Base-by-base conservation (phyloP, 1,140 invertebrate species). In the Lordiphosa collinella region DNA sequence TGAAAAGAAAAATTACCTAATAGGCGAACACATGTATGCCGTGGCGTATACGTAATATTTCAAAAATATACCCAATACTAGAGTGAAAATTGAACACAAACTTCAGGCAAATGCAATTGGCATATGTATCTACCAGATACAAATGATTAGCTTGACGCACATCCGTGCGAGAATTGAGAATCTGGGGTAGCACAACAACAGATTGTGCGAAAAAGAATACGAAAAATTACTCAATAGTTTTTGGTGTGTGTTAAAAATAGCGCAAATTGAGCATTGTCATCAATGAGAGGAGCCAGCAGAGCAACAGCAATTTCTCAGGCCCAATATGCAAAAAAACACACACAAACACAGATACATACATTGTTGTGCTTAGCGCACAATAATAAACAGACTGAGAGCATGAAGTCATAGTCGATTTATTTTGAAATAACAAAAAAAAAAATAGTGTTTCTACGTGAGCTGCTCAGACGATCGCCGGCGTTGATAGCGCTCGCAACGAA, bases 381-480 rank as follows among this genome's bases (percentile, higher is more conserved):
- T 71, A 80, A 80, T 82, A 80, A 82, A 71, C 76, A 75, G 61
- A 31, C 29, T 48, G 38, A 38, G 52, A 43, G 60, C 47, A 82
- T 82, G 78, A 82, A 84, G 79, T 82, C 78, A 82, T 82, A 72
- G 76, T 61, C 57, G 60, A 66, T 76, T 56, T 71, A 52, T 70
- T 70, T 64, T 62, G 62, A 47, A 66, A 66, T 54, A 3, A 37
- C n/a, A n/a, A 11, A 36, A 11, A 36, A 36, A 0, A 3, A n/a
- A 12, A 31, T 13, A 41, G 29, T 48, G 4, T 46, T 11, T 54
- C 36, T 29, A 47, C 59, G 49, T 49, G 32, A 44, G 44, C 32
- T 41, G 59, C 59, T 67, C 80, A 87, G 86, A 87, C 69, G 85
- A 82, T 78, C 79, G 76, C 68, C 60, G 76, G 80, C 76, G 54